A percentile compares a stretch with the other conserved stretches of the same genome.
Evolutionary conservation across 1,140 invertebrate genomes (phyloP).

Genomic region (Lordiphosa collinella): DNA sequence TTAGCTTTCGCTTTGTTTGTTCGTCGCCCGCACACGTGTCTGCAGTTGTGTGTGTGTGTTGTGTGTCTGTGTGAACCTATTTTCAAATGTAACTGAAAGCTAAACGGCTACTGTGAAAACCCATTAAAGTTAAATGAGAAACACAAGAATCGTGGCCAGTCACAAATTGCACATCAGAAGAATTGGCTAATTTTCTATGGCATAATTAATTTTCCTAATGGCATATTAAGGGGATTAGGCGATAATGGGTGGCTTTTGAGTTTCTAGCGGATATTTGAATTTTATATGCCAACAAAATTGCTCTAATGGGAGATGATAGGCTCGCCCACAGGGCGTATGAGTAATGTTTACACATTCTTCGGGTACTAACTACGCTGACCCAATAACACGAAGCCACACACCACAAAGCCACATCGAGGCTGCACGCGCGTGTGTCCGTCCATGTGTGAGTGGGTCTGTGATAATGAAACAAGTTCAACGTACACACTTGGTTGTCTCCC

Average conservation of each 20-base stretch:
- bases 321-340: no score
- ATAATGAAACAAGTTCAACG: conserved; percentile 18
- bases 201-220: conserved; percentile 51
- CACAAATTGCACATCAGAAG: conserved; percentile 28
- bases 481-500: conserved; percentile 2
- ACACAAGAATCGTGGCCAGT: conserved; percentile 44
- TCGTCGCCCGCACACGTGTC: conserved; percentile 46
- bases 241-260: conserved; percentile 9
- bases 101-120: conserved; percentile 33
- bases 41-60: conserved; percentile 2
- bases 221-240: conserved; percentile 16
- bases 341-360: no score
- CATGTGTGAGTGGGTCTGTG: conserved; percentile 11
- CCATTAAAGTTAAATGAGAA: conserved; percentile 50
- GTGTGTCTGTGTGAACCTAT: conserved; percentile 1
- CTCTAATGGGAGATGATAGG: no score
- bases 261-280: background rate
- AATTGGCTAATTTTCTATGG: conserved; percentile 50
- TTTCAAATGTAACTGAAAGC: conserved; percentile 47
- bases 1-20: conserved; percentile 41
- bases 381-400: conserved; percentile 62
- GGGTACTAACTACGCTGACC: conserved; percentile 57
- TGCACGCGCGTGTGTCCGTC: conserved; percentile 50
- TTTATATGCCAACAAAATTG: no score
- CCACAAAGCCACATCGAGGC: conserved; percentile 27